phyloP scores from a whole-genome alignment of 2,113 vertebrate genomes.

The Mellivora capensis region DNA sequence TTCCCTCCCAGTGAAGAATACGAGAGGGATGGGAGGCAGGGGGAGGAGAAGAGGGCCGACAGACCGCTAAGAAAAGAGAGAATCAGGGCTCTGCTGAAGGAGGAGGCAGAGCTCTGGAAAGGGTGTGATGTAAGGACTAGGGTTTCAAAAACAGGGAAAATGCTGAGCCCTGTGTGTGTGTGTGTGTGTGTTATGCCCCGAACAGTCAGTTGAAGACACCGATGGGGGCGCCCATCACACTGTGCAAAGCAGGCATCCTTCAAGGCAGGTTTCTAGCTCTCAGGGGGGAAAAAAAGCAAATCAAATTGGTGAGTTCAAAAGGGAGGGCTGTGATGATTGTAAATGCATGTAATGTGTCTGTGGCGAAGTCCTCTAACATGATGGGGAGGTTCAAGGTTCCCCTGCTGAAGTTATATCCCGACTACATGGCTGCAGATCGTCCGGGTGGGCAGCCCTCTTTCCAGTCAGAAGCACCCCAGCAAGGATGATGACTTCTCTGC shows the following conservation, averaged over 20 bases:
- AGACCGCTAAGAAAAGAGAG: neutral
- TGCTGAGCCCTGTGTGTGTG: neutral
- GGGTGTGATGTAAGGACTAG: neutral
- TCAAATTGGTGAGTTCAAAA: neutral
- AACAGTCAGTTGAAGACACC: neutral
- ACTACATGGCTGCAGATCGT: neutral
- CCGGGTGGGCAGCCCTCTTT: neutral
- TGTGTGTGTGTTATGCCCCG: too few species aligned
- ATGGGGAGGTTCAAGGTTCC: neutral
- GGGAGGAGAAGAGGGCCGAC: neutral
- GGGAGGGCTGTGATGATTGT: neutral
- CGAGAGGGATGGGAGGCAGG: neutral
- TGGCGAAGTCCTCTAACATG: neutral
- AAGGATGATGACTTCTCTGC: neutral
- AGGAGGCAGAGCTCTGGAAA: neutral
- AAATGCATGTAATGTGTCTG: neutral
- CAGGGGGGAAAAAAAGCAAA: neutral
- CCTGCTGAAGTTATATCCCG: neutral
- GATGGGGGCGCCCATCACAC: fast-evolving
- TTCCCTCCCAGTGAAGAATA: neutral
- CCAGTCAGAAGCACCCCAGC: neutral
- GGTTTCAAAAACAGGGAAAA: neutral
- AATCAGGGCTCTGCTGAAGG: fast-evolving
- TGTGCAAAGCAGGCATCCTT: neutral
- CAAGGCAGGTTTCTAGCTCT: neutral